These are phyloP conservation scores for Apotomis betuletana DNA, from an alignment of 2,888 invertebrate genomes.

Conservation along the genomic window DNA sequence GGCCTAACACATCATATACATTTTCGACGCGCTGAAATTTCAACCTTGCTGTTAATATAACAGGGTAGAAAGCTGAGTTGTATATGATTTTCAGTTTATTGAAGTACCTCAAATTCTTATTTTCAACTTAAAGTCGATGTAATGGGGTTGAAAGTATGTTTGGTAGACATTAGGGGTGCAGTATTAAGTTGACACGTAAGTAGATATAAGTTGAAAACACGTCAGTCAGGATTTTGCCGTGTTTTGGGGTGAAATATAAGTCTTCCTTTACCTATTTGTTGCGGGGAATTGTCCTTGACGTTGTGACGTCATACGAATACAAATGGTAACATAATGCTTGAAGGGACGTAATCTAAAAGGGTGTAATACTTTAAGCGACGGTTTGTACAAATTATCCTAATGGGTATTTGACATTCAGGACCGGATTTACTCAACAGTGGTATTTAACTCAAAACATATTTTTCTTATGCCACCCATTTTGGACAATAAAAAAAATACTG, in stretches of 20 bases:
- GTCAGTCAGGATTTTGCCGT: conserved; percentile 37
- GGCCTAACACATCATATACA: conserved; percentile 43
- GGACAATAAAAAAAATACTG: no score
- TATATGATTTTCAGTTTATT: neutral
- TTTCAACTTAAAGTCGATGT: conserved; percentile 17
- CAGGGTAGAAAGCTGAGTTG: conserved; percentile 3
- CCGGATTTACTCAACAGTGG: no score
- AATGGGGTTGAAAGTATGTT: conserved; percentile 1
- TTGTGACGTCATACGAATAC: neutral
- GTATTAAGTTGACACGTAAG: conserved; percentile 33
- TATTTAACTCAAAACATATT: no score
- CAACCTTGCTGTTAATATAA: conserved; percentile 36
- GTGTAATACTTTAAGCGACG: no score
- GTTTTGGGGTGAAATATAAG: conserved; percentile 23
- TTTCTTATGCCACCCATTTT: no score
- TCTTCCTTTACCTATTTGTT: conserved; percentile 5
- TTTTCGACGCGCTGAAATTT: conserved; percentile 34
- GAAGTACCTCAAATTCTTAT: neutral
- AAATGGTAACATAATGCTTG: neutral
- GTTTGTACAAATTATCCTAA: no score
- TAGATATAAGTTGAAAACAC: conserved; percentile 30
- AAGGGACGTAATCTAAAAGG: no score
- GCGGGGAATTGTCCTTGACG: conserved; percentile 8
- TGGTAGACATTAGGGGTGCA: conserved; percentile 18
- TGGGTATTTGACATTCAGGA: no score